Base-by-base conservation (phyloP, 2,888 invertebrate genomes). In the Drosophila percnosoma region DNA sequence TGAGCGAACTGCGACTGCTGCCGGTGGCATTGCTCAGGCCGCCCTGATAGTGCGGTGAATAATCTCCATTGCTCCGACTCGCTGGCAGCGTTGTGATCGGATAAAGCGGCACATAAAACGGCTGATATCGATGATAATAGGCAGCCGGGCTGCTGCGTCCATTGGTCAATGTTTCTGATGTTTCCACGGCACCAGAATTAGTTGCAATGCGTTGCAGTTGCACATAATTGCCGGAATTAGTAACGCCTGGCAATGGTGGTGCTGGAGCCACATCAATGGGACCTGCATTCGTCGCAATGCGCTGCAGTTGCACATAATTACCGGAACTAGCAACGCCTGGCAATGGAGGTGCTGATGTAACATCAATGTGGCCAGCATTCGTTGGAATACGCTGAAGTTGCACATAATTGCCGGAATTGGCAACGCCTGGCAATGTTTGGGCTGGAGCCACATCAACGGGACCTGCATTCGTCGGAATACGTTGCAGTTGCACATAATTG, bases 1-100 rank as follows among this genome's bases (percentile, higher is more conserved):
- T 83, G 10, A 84, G 38, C 1, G 87, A 90, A 18, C 90, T 85
- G 6, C 90, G 87, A 67, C 90, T 90, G 52, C 90, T 87, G 11
- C 85, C 90, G 31, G 67, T 70, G 67, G 70, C 68, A 31, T 67
- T 75, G 29, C 68, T 72, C 13, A 78, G 53, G 0, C 81, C 85
- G 33, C 82, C 86, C 54, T 86, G 89, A 48, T 90, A 87, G 36
- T 84, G 87, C 1, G 87, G 67, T 8, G 73, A 68, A 40, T 82
- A 80, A 5, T 61, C 60, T 36, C 72, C 75, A 49, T 62, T 78
- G 54, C 64, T 75, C 21, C 74, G 67, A 29, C 42, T 66, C 0
- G 83, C 63, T 13, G 83, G 86, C 24, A 88, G 13, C 1, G 89
- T 34, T 4, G 89, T 83, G 2, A 84, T 87, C 1, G 87, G 75